These are phyloP conservation scores for Eupsittula cactorum DNA, from an alignment of 2,113 vertebrate species.

Conservation along the genomic window DNA sequence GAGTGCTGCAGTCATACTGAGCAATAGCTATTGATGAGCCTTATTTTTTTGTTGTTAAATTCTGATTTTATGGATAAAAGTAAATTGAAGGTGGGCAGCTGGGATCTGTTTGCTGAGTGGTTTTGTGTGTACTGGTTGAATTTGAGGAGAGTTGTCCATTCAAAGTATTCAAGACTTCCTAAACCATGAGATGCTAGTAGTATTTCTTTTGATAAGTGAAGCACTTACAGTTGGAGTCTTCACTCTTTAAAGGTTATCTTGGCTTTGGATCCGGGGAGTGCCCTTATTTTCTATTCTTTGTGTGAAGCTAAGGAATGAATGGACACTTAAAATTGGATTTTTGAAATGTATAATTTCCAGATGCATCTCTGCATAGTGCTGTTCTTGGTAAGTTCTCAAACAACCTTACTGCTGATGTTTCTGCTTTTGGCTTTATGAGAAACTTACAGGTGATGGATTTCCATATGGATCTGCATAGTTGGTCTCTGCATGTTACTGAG, in stretches of 20 bases:
- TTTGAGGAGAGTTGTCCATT: background rate
- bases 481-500: background rate
- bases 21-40: background rate
- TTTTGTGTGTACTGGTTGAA: background rate
- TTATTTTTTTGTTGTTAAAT: background rate
- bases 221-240: background rate
- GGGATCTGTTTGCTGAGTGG: background rate
- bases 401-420: background rate
- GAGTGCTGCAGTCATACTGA: background rate
- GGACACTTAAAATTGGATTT: background rate
- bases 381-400: background rate
- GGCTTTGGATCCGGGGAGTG: background rate
- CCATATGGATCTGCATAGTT: background rate
- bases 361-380: background rate
- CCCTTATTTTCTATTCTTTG: background rate
- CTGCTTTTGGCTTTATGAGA: background rate
- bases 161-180: background rate
- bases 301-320: background rate
- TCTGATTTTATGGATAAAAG: background rate
- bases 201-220: background rate
- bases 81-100: background rate
- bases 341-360: background rate
- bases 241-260: background rate
- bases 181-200: background rate
- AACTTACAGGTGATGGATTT: background rate